A percentile compares a stretch with the other conserved stretches of the same genome.
These are phyloP conservation scores for Stenodema calcarata DNA, from an alignment of 2,888 invertebrate species.

Conservation along the genomic window DNA sequence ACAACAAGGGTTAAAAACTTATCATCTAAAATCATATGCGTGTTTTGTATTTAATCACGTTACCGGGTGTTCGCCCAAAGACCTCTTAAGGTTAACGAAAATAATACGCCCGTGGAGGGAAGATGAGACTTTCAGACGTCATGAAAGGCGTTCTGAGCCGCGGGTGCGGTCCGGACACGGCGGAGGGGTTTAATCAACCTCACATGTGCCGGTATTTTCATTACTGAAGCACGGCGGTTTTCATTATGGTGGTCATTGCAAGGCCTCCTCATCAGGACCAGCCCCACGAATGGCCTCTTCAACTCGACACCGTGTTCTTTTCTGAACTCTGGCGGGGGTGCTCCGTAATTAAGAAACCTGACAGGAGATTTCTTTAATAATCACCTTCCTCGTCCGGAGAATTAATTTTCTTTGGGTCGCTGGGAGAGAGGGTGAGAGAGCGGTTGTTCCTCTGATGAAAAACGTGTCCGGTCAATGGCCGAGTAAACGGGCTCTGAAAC, in stretches of 20 bases:
- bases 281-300: too few relatives aligned
- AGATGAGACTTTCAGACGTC: background rate
- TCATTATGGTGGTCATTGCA: constrained; percentile 27
- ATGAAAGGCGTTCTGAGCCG: background rate
- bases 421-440: background rate
- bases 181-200: constrained; percentile 11
- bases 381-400: background rate
- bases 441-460: background rate
- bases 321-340: background rate
- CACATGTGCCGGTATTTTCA: constrained; percentile 24
- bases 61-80: too few relatives aligned
- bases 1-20: too few relatives aligned
- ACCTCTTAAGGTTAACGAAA: background rate
- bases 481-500: background rate
- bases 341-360: constrained; percentile 28
- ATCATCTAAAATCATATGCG: too few relatives aligned
- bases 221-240: constrained; percentile 26
- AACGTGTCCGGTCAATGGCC: background rate
- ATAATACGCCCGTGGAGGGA: background rate
- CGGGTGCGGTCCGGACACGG: background rate
- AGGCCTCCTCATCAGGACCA: background rate
- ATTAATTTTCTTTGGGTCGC: background rate
- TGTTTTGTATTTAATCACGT: background rate
- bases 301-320: background rate
- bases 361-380: background rate